Evolutionary conservation across 2,888 invertebrate species (phyloP), one percentile per base, ranked within the genome.

Genomic region (Diploptera punctata): DNA sequence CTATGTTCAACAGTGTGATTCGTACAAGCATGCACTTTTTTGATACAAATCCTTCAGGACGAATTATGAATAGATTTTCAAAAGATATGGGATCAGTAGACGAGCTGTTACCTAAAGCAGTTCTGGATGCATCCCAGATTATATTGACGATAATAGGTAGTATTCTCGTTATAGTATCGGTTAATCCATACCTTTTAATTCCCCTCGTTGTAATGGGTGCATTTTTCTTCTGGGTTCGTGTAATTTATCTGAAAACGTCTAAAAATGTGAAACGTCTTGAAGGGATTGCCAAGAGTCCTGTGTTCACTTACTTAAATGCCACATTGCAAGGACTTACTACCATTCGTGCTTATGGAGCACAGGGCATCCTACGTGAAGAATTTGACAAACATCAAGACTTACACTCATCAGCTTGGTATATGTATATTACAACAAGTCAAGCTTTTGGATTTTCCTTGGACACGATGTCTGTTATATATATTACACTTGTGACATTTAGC

Each of bases 361-460:
- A 94, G 81, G 79, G 85, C 1, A 87, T 89, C 7, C 85, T 95
- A 61, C 83, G 84, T 1, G 80, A 82, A 16, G 88, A 89, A 78
- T 91, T 91, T 80, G 81, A 81, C 68, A 72, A 74, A n/a, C 77
- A 78, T 47, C 93, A 94, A 81, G 93, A 94, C 80, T 80, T 93
- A 4, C 97, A 98, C 80, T 94, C 96, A 69, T 93, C 97, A 0
- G 93, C 98, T 5, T 98, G 95, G 93, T 98, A 91, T 81, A 86
- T 95, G 79, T 97, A 96, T 82, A 90, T 99, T 70, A 89, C 94
- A 0, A 92, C 94, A 4, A 94, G 94, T 19, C 90, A 98, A 74
- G 97, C 98, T 77, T 97, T 99, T 80, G 98, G 97, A 0, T 93
- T 97, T 79, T 94, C 94, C 89, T 84, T 99, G 78, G 99, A 99